Percentiles rank a stretch among this genome's conserved stretches.
Evolutionary conservation across 2,888 invertebrate genomes (phyloP).

Genomic region (Omphaloscelis lunosa): DNA sequence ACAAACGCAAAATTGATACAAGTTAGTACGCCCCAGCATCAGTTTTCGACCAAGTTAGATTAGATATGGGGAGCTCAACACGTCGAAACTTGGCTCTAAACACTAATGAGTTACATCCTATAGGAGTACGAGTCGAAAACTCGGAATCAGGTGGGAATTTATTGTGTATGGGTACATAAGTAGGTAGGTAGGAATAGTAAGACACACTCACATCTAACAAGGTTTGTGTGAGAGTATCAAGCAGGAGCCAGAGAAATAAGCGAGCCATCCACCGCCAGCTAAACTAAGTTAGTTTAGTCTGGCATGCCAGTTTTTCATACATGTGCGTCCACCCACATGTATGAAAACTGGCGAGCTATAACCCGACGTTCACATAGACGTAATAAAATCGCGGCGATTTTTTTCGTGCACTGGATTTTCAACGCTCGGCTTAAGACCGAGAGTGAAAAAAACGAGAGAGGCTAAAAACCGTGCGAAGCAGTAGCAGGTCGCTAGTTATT

Average conservation of each 20-base stretch:
- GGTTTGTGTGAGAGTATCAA: neutral
- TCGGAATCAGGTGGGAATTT: conserved; percentile 10
- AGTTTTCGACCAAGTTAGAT: conserved; percentile 67
- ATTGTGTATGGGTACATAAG: neutral
- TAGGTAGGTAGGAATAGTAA: neutral
- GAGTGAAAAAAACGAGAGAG: too few species aligned
- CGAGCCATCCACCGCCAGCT: too few species aligned
- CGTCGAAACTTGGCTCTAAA: conserved; percentile 53
- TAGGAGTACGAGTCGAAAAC: conserved; percentile 1
- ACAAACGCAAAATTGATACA: conserved; percentile 68
- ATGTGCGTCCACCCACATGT: too few species aligned
- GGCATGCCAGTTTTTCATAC: too few species aligned
- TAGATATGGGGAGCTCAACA: conserved; percentile 62
- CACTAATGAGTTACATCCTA: conserved; percentile 55
- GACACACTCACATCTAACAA: conserved; percentile 11
- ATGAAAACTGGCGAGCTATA: too few species aligned
- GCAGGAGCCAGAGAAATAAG: neutral
- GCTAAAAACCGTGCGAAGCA: too few species aligned
- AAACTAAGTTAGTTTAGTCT: too few species aligned
- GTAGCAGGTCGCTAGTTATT: too few species aligned
- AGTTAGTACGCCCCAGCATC: conserved; percentile 52
- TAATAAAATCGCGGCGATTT: too few species aligned
- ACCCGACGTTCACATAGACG: too few species aligned
- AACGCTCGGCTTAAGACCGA: too few species aligned
- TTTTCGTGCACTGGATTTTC: too few species aligned